Evolutionary conservation across 92 coral and sea anemone genomes (phyloP), one percentile per base, ranked within the genome.

Genomic region (Blastomussa wellsi): DNA sequence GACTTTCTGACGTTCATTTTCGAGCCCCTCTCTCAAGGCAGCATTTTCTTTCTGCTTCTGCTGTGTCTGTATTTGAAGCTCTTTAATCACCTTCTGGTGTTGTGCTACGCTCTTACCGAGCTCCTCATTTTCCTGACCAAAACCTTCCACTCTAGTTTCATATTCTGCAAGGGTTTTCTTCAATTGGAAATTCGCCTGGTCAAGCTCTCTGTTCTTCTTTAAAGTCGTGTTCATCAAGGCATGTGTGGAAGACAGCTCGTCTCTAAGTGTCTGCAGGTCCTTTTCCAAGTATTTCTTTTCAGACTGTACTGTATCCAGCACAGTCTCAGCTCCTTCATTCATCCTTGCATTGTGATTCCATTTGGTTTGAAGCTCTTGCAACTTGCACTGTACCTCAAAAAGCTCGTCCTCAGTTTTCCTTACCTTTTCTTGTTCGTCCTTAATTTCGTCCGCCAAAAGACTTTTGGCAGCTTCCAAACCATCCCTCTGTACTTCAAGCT

Each of bases 221-320:
- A 83, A 60, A 0, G 87, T 83, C 55, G 85, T 72, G 65, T 87
- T 93, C 81, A 97, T 91, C 16, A 92, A 79, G 35, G 91, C 90
- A 36, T 97, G 99, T 60, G 90, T 74, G 2, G 86, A 76, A 35
- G 91, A 90, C 79, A 93, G 88, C 79, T 97, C 99, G 62, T 97
- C 98, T 39, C 95, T 95, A 31, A 93, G 99, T 28, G 83, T 69
- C 73, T 93, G 96, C 33, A 91, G 86, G 53, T 97, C 98, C 78
- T 92, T 94, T 20, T 97, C 98, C 28, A 95, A 84, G 26, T 76
- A 90, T 87, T 92, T 97, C 88, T 95, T 97, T 84, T 97, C 98
- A 22, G 82, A 88, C 24, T 86, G 92, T 69, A 95, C 82, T 29
- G 91, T 87, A 32, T 95, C 98, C 7, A 96, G 89, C 22, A 91